Percentiles rank a stretch among this genome's conserved stretches.
Evolutionary conservation across 2,888 invertebrate genomes (phyloP).

Genomic region (Oeneis ivallda): DNA sequence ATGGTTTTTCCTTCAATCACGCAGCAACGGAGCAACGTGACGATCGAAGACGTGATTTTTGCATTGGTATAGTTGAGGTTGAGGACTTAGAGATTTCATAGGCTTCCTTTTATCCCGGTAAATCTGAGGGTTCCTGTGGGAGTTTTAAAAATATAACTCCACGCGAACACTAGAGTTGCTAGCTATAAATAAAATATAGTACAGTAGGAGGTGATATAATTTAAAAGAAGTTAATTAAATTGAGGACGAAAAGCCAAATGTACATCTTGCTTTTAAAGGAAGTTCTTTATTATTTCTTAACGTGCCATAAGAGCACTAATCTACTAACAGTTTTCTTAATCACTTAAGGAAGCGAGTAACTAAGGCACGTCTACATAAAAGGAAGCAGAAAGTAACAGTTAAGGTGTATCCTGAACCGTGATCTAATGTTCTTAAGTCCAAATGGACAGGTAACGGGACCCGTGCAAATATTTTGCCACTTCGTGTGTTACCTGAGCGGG

Average conservation of each 20-base stretch:
- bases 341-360: background rate
- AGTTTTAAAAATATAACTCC: too few species aligned
- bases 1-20: too few species aligned
- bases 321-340: conserved; percentile 4
- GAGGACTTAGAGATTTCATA: too few species aligned
- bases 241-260: background rate
- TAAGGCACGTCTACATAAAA: background rate
- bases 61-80: too few species aligned
- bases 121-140: too few species aligned
- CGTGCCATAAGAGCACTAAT: background rate
- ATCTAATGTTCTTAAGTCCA: conserved; percentile 61
- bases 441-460: conserved; percentile 70
- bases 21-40: too few species aligned
- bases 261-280: background rate
- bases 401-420: conserved; percentile 20
- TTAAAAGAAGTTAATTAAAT: too few species aligned
- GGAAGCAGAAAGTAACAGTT: conserved; percentile 12
- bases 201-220: too few species aligned
- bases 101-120: too few species aligned
- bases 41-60: too few species aligned
- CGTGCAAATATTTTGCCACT: conserved; percentile 80
- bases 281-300: background rate
- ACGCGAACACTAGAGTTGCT: too few species aligned
- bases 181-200: too few species aligned
- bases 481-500: conserved; percentile 77